Evolutionary conservation across 2,888 invertebrate genomes (phyloP).

Genomic region (Troides helena): DNA sequence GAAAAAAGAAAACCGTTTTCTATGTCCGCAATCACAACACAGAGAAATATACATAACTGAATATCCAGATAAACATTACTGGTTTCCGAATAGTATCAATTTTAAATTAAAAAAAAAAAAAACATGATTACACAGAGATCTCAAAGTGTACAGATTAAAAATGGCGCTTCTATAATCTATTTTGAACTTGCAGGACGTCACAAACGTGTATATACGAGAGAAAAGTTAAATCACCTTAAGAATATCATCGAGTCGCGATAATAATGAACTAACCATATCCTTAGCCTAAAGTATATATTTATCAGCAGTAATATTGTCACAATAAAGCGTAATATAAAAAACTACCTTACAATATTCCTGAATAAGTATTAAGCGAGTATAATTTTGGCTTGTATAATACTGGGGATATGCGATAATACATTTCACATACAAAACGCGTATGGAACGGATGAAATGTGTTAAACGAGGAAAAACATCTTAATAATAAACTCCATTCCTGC

Average conservation of each 20-base stretch:
- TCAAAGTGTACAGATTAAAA: background rate
- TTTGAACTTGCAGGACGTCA: constrained; percentile 21
- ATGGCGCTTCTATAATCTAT: background rate
- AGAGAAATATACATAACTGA: too few relatives aligned
- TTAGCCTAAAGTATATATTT: constrained; percentile 29
- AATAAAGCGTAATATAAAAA: constrained; percentile 54
- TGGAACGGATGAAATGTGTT: background rate
- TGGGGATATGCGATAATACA: constrained; percentile 37
- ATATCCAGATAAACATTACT: too few relatives aligned
- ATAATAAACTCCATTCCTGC: too few relatives aligned
- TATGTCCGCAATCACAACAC: too few relatives aligned
- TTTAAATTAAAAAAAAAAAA: too few relatives aligned
- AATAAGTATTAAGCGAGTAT: constrained; percentile 34
- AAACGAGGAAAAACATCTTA: background rate
- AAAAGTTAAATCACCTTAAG: background rate
- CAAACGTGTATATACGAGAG: constrained; percentile 1
- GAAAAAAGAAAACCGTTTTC: too few relatives aligned
- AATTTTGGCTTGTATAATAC: constrained; percentile 46
- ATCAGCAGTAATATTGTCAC: constrained; percentile 62
- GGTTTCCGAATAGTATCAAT: too few relatives aligned
- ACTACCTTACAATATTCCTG: constrained; percentile 25
- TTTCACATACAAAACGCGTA: background rate
- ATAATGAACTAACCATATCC: constrained; percentile 5
- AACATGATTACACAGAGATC: background rate
- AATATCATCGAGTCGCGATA: background rate